Evolutionary conservation across 2,888 invertebrate genomes (phyloP).

Genomic region (Drosophila seclusa): DNA sequence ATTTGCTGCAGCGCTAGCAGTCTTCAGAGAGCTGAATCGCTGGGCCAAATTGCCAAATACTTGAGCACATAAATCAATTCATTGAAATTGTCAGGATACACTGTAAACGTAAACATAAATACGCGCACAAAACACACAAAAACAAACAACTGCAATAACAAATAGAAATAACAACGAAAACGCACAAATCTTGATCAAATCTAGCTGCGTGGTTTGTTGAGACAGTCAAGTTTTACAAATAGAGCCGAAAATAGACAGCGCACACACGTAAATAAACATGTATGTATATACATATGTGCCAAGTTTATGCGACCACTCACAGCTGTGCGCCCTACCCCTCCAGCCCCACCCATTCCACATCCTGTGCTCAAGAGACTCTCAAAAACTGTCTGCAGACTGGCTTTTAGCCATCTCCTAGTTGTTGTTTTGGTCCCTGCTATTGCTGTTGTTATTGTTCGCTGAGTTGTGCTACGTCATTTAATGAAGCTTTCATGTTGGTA

Average conservation of each 20-base stretch:
- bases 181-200: constrained; percentile 62
- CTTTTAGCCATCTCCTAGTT: constrained; percentile 10
- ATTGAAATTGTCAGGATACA: constrained; percentile 70
- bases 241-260: constrained; percentile 38
- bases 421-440: not conserved
- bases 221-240: constrained; percentile 14
- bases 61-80: constrained; percentile 73
- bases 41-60: constrained; percentile 46
- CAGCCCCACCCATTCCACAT: not conserved
- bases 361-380: not conserved
- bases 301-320: constrained; percentile 45
- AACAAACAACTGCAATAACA: constrained; percentile 9
- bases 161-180: constrained; percentile 21
- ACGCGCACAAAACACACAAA: constrained; percentile 6
- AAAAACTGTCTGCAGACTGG: constrained; percentile 42
- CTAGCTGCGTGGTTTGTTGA: not conserved
- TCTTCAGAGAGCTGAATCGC: not conserved
- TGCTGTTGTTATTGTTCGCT: constrained; percentile 7
- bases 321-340: constrained; percentile 28
- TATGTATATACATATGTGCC: constrained; percentile 14
- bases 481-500: constrained; percentile 68
- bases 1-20: constrained; percentile 27
- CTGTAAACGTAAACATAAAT: constrained; percentile 64
- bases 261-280: not conserved
- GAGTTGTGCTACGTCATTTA: constrained; percentile 69